Conservation (phyloP, 2,113 vertebrate genomes). For the Pantherophis guttatus region DNA sequence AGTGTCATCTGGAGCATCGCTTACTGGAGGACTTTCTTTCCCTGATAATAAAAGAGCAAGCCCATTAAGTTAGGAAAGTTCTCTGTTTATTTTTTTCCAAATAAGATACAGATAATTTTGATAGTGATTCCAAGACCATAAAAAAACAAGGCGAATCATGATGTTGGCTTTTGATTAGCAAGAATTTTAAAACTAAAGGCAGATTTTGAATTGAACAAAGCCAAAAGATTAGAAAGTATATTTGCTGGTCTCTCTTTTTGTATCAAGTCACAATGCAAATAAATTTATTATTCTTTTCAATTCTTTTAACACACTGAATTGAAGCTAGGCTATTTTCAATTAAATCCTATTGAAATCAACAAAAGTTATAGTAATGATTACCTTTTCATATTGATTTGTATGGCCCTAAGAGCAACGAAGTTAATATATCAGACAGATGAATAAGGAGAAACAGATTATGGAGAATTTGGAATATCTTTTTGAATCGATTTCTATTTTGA, state of each 20-base stretch:
- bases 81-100: background rate
- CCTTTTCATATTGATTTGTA: background rate
- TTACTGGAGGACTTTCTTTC: slow-evolving; percentile 85
- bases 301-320: background rate
- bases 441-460: background rate
- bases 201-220: background rate
- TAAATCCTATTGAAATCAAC: background rate
- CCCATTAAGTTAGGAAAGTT: slow-evolving; percentile 34
- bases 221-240: background rate
- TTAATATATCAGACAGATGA: background rate
- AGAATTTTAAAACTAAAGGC: background rate
- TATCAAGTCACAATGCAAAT: background rate
- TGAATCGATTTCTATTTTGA: background rate
- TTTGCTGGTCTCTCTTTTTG: background rate
- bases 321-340: background rate
- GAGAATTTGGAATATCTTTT: background rate
- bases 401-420: background rate
- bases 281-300: background rate
- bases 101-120: background rate
- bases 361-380: background rate
- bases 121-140: too few species aligned
- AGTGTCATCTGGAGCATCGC: slow-evolving; percentile 83
- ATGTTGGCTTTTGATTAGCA: background rate
- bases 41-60: slow-evolving; percentile 68
- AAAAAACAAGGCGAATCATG: background rate